Base-by-base conservation (phyloP, 35 echinoderm and acorn worm genomes). In the Holothuria glaberrima region DNA sequence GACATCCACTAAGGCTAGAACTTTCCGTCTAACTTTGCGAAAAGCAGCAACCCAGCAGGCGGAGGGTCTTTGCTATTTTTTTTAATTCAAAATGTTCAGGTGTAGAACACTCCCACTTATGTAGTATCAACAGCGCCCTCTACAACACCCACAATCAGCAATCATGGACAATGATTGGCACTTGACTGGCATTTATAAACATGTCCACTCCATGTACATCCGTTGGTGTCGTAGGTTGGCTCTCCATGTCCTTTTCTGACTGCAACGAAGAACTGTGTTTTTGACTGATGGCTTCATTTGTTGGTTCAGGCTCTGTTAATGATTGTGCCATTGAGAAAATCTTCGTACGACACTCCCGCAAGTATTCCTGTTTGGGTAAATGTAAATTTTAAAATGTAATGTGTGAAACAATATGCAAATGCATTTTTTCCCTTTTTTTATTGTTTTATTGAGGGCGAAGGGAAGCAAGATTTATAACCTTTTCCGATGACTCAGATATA, bases 181-280 rank as follows among this genome's bases (percentile, higher is more conserved):
- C 14, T 18, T 81, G 41, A 61, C 80, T 64, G 19, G 54, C 54
- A 20, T 54, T 64, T 25, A 84, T 84, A 12, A 84, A 61, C 54
- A 84, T 84, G 57, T 84, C 59, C 54, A 84, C 80, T 6, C 57
- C 80, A 0, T 61, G 80, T 3, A 84, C 80, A 61, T 84, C 80
- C 4, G 80, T 84, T 18, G 80, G 80, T 61, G 80, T 84, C 2
- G 80, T 61, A 0, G 80, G 80, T 31, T 62, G 80, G n/a, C 33
- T 48, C 6, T 78, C 74, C 44, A 78, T 28, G 19, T 78, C 74
- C 56, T 84, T 84, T 4, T 84, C 80, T 61, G 26, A 16, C 35
- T 36, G 14, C 76, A 81, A 22, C n/a, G 34, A 27, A 7, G 41
- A 22, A 69, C 14, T 69, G 28, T 58, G 76, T 84, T 84, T 84